These are phyloP conservation scores for Edolisoma coerulescens DNA, from an alignment of 2,113 vertebrate genomes.

Conservation along the genomic window DNA sequence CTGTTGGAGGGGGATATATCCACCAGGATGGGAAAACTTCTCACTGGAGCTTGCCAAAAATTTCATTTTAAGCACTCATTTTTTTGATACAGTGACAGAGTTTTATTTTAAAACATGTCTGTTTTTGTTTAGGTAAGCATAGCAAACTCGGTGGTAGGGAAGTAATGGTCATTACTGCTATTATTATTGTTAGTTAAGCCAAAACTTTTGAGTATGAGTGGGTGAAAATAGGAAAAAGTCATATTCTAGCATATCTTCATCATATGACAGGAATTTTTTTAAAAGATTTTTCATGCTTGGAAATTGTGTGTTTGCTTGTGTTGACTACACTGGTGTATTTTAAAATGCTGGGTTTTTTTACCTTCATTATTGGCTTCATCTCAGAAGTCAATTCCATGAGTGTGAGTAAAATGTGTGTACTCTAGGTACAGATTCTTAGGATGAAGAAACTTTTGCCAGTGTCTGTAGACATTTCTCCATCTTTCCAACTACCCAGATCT, in stretches of 20 bases:
- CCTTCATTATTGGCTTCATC: not conserved
- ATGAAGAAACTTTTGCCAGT: not conserved
- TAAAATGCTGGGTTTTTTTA: not conserved
- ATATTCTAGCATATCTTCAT: not conserved
- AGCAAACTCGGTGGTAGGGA: not conserved
- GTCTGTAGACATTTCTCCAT: not conserved
- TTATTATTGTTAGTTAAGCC: not conserved
- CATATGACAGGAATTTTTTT: not conserved
- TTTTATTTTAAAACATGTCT: constrained; percentile 2
- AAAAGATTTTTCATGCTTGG: not conserved
- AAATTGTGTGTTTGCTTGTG: not conserved
- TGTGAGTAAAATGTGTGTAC: not conserved
- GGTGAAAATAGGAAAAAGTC: not conserved
- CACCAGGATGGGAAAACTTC: not conserved
- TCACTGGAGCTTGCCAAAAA: not conserved
- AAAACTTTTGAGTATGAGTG: not conserved
- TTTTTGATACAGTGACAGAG: not conserved
- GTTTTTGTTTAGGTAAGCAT: not conserved
- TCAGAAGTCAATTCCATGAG: not conserved
- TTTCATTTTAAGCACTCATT: not conserved
- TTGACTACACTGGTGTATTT: not conserved
- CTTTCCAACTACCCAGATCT: not conserved
- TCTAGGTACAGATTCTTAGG: not conserved
- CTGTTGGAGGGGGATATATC: not conserved
- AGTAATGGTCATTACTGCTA: not conserved